Conservation (phyloP, 2,113 vertebrate genomes). For the Noctilio leporinus region DNA sequence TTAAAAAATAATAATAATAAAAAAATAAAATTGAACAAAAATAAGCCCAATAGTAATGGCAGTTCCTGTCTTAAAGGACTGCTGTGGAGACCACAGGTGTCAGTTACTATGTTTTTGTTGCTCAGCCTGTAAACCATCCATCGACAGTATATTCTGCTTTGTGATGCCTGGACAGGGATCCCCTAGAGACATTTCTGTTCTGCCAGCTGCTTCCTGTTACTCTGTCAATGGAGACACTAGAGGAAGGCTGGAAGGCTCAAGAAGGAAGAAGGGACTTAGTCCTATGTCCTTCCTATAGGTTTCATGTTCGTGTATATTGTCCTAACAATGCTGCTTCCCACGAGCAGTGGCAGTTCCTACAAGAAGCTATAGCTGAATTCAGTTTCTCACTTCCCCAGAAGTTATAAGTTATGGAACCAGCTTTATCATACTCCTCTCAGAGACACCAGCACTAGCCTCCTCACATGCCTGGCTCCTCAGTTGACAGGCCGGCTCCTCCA, state of each 20-base stretch:
- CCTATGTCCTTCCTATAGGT: neutral
- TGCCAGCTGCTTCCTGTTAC: neutral
- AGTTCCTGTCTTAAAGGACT: neutral
- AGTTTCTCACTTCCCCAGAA: neutral
- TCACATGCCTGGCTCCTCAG: neutral
- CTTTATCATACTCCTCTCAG: neutral
- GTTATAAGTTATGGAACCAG: neutral
- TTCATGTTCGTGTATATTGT: neutral
- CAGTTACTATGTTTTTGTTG: neutral
- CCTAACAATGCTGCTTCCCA: neutral
- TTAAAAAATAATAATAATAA: no score
- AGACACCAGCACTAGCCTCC: neutral
- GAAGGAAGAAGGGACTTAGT: neutral
- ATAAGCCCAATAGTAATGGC: neutral
- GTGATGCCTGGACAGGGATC: neutral
- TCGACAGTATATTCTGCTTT: neutral
- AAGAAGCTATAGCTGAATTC: neutral
- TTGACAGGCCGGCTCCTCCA: neutral
- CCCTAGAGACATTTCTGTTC: neutral
- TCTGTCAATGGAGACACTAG: neutral
- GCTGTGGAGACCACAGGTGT: neutral
- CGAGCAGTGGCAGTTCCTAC: neutral
- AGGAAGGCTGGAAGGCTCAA: neutral
- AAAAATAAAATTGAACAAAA: no score
- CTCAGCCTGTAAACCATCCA: neutral